Base-by-base conservation (phyloP, 2,113 vertebrate species). In the Sylvilagus bachmani region DNA sequence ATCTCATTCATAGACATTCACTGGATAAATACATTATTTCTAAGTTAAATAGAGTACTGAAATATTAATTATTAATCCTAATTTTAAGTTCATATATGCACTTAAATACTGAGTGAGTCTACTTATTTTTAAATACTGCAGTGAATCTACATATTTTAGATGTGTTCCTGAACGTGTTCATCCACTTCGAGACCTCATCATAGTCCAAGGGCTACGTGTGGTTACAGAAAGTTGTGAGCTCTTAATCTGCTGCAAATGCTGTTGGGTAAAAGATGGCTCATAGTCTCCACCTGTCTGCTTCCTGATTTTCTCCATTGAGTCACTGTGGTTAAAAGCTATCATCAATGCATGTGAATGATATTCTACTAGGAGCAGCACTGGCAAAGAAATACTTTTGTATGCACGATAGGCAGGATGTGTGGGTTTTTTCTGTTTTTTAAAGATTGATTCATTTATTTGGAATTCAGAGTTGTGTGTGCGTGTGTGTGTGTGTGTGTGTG, bases 291-390 rank as follows among this genome's bases (percentile, higher is more conserved):
- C 44, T 69, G 82, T 27, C 24, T 62, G 49, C 44, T 21, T 73
- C 44, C 61, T 49, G 2, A 27, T 79, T 51, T 87, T 84, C 66
- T 84, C 77, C 27, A 14, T 27, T 25, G 66, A 51, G 27, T 93
- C 33, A 61, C 44, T 80, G 25, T 19, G 33, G 81, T 79, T 86
- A 78, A 91, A 75, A 90, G 38, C 62, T 58, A n/a, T 10, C 27
- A 64, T 79, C 75, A 49, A n/a, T 49, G 29, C 2, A 22, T 21
- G 27, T 38, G 78, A 64, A 69, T 70, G 71, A 64, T 73, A 51
- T 70, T 61, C 78, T 62, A 64, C 27, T 7, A 69, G 21, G n/a
- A 83, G 38, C 84, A 70, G 10, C 3, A 58, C 8, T 44, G 51
- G 74, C 33, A 69, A 62, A 84, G 22, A n/a, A 21, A 36, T 10